Percentiles rank a stretch among this genome's conserved stretches.
These are phyloP conservation scores for Amorpha juglandis DNA, from an alignment of 2,888 invertebrate species.

Conservation along the genomic window DNA sequence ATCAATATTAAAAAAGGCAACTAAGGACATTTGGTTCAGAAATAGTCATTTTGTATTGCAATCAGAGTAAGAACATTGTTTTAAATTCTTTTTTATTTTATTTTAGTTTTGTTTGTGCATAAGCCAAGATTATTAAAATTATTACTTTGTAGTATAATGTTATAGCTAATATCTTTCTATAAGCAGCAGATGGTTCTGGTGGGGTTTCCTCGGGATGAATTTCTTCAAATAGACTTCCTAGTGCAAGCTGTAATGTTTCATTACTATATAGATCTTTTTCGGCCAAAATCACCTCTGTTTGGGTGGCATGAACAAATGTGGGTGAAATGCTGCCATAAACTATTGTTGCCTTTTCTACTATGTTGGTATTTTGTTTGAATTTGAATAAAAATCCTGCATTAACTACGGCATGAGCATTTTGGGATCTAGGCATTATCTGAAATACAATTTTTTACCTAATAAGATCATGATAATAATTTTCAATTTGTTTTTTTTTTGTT, in stretches of 20 bases:
- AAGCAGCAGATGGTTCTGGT: conserved; percentile 85
- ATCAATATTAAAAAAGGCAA: too few species aligned
- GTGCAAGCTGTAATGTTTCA: conserved; percentile 75
- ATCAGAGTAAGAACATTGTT: too few species aligned
- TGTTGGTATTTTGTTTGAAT: conserved; percentile 71
- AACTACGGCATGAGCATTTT: conserved; percentile 91
- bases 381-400: conserved; percentile 89
- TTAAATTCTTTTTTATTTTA: too few species aligned
- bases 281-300: conserved; percentile 78
- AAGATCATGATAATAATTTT: background rate
- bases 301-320: conserved; percentile 83
- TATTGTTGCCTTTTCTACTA: conserved; percentile 64
- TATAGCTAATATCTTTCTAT: conserved; percentile 85
- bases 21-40: too few species aligned
- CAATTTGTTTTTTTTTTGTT: conserved; percentile 10
- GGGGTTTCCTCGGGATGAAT: conserved; percentile 82
- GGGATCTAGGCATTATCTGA: conserved; percentile 90
- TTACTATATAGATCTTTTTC: conserved; percentile 79
- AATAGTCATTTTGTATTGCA: too few species aligned
- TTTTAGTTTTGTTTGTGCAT: background rate
- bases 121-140: background rate
- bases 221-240: conserved; percentile 81
- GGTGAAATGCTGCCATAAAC: conserved; percentile 79
- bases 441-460: conserved; percentile 36
- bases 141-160: conserved; percentile 87